These are phyloP conservation scores for Exephanes ischioxanthus DNA, from an alignment of 2,888 invertebrate genomes.

Conservation along the genomic window DNA sequence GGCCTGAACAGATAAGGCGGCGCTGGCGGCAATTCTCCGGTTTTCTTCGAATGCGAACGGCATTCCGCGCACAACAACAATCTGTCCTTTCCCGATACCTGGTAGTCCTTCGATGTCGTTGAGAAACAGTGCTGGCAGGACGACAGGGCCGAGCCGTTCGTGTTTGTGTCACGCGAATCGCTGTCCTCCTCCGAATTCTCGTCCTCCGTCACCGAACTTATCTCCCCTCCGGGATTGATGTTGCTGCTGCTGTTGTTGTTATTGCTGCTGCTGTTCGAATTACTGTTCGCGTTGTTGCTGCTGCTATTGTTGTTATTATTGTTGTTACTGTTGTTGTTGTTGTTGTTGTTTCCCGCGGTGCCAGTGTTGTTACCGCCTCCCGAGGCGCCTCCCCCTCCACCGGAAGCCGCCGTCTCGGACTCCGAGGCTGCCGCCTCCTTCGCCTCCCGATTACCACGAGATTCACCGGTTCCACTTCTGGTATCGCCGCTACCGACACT, in stretches of 20 bases:
- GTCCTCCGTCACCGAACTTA: constrained; percentile 93
- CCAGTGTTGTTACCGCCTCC: constrained; percentile 85
- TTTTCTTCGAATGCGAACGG: constrained; percentile 91
- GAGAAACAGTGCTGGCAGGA: constrained; percentile 92
- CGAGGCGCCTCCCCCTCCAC: constrained; percentile 66
- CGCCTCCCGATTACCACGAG: constrained; percentile 64
- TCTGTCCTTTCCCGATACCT: constrained; percentile 90
- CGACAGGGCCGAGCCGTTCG: constrained; percentile 84
- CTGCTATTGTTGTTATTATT: constrained; percentile 21
- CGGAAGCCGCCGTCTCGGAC: constrained; percentile 82
- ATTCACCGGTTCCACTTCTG: constrained; percentile 41
- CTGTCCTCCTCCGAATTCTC: constrained; percentile 98
- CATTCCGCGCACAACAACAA: constrained; percentile 91
- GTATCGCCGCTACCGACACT: constrained; percentile 53
- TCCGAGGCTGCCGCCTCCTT: constrained; percentile 81
- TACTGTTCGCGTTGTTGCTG: constrained; percentile 42
- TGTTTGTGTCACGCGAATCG: constrained; percentile 93
- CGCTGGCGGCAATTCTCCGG: constrained; percentile 90
- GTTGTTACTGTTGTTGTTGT: constrained; percentile 85
- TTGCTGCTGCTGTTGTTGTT: constrained; percentile 71
- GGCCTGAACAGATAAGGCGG: constrained; percentile 87
- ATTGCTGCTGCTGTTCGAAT: constrained; percentile 47
- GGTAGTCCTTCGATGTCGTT: constrained; percentile 86
- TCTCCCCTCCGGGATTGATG: constrained; percentile 86
- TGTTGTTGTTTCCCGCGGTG: constrained; percentile 86